Evolutionary conservation across 2,797 vertebrate genomes (phyloP).

Genomic region (Gobionotothen gibberifrons): DNA sequence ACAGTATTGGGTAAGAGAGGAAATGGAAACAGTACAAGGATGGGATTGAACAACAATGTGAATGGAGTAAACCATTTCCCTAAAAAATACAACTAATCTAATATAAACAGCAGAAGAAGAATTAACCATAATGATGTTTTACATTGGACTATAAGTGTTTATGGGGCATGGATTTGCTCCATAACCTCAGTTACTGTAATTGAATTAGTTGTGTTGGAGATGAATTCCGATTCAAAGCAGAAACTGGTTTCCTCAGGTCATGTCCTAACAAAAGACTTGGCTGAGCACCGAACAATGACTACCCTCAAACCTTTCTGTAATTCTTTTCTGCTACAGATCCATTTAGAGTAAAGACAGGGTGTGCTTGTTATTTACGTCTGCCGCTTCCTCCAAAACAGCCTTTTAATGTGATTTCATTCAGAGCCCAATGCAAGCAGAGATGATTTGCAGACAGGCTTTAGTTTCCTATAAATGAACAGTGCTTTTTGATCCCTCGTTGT

Average conservation of each 20-base stretch:
- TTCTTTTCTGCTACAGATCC: conserved; percentile 8
- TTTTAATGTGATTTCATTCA: conserved; percentile 47
- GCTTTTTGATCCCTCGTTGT: conserved; percentile 39
- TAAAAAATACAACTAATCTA: no score
- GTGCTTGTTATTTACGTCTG: conserved; percentile 44
- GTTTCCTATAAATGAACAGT: conserved; percentile 31
- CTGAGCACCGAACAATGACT: neutral
- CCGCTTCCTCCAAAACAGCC: conserved; percentile 40
- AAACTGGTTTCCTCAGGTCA: conserved; percentile 14
- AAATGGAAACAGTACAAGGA: neutral
- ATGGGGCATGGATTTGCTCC: neutral
- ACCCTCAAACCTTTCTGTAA: conserved; percentile 1
- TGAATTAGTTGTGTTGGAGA: neutral
- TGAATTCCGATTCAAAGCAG: neutral
- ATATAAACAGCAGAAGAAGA: no score
- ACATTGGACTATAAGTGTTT: neutral
- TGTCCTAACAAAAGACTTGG: neutral
- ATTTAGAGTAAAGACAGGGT: neutral
- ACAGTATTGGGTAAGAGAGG: neutral
- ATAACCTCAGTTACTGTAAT: neutral
- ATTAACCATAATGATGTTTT: neutral
- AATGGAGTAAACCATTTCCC: neutral
- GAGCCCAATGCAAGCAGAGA: conserved; percentile 27
- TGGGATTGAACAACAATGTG: neutral
- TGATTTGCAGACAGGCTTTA: conserved; percentile 36